These are phyloP conservation scores for Sinopyrophorus schimmeli DNA, from an alignment of 2,888 invertebrate species.

Conservation along the genomic window DNA sequence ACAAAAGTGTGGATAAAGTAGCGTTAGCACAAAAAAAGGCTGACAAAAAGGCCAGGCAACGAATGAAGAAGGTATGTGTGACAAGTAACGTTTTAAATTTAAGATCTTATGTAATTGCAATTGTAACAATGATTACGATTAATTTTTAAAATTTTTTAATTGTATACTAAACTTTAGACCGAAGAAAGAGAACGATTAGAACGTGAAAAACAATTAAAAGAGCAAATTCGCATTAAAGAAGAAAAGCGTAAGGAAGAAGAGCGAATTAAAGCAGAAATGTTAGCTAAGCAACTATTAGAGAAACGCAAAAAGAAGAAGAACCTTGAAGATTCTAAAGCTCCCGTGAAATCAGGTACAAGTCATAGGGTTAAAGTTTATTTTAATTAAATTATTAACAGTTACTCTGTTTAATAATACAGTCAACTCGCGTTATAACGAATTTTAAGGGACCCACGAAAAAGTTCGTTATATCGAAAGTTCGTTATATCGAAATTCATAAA, in stretches of 20 bases:
- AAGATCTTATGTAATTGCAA: too few species aligned
- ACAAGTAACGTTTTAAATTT: too few species aligned
- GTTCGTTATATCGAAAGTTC: too few species aligned
- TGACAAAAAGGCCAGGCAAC: slow-evolving; percentile 82
- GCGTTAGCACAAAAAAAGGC: slow-evolving; percentile 65
- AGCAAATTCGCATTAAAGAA: slow-evolving; percentile 45
- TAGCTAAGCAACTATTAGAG: slow-evolving; percentile 31
- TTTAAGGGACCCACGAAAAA: too few species aligned
- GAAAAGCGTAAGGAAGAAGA: slow-evolving; percentile 44
- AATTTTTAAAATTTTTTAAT: background rate
- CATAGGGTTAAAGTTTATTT: too few species aligned
- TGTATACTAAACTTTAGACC: too few species aligned
- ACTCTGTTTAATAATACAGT: too few species aligned
- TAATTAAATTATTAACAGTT: too few species aligned
- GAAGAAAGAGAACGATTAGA: slow-evolving; percentile 24
- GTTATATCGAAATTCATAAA: too few species aligned
- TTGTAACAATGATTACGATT: background rate
- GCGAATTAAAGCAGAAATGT: slow-evolving; percentile 32
- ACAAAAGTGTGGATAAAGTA: slow-evolving; percentile 46
- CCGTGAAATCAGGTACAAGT: too few species aligned
- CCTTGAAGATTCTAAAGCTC: too few species aligned
- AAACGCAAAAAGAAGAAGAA: slow-evolving; percentile 34
- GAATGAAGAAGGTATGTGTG: slow-evolving; percentile 68
- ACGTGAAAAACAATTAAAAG: slow-evolving; percentile 48
- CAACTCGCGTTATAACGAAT: too few species aligned